phyloP scores from a whole-genome alignment of 2,888 invertebrate species.

The Balanococcus diminutus region DNA sequence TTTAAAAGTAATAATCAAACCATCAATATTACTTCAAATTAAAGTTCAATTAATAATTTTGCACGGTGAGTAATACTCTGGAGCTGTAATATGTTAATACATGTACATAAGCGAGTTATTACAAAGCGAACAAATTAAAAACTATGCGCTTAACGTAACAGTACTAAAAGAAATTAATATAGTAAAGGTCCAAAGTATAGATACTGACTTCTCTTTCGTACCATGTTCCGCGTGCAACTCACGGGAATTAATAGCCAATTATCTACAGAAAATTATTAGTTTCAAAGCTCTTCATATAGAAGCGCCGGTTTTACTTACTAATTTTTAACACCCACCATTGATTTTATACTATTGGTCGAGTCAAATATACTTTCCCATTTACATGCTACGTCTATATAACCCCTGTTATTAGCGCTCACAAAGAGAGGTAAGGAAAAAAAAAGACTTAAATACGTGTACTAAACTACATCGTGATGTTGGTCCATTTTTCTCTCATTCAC shows the following conservation, averaged over 20 bases:
- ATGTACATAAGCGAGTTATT: not conserved
- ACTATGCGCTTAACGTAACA: constrained; percentile 7
- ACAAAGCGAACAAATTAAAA: constrained; percentile 49
- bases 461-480: constrained; percentile 42
- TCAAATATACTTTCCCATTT: constrained; percentile 47
- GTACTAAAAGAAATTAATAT: constrained; percentile 41
- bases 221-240: constrained; percentile 43
- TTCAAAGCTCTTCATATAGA: constrained; percentile 44
- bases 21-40: constrained; percentile 6
- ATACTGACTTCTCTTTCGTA: constrained; percentile 1
- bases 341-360: constrained; percentile 36
- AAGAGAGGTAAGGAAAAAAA: not conserved
- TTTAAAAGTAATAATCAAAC: constrained; percentile 41
- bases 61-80: constrained; percentile 23
- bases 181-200: not conserved
- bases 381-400: constrained; percentile 29
- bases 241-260: constrained; percentile 53
- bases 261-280: constrained; percentile 48
- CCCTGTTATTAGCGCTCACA: constrained; percentile 46
- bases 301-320: constrained; percentile 42
- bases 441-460: not conserved
- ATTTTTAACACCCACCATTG: constrained; percentile 48
- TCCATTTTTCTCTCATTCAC: not conserved
- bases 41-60: constrained; percentile 51
- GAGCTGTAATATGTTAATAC: not conserved